phyloP scores from a whole-genome alignment of 2,113 vertebrate species.

The Maccullochella peelii region DNA sequence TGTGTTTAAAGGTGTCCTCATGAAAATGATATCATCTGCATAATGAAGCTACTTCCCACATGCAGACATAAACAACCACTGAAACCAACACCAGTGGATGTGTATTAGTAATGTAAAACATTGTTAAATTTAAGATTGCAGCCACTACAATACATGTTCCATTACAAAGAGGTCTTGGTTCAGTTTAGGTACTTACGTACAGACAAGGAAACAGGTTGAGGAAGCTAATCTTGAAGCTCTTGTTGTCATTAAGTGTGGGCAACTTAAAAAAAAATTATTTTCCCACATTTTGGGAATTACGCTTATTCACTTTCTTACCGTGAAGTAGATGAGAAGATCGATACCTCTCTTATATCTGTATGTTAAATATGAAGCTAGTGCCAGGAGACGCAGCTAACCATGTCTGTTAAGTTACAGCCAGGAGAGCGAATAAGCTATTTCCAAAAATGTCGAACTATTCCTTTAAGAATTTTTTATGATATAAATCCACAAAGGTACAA shows the following conservation, averaged over 20 bases:
- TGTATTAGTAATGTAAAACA: constrained; percentile 11
- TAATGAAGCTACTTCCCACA: constrained; percentile 44
- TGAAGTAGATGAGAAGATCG: not conserved
- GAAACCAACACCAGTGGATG: constrained; percentile 33
- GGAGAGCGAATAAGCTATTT: too few species aligned
- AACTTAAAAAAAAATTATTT: too few species aligned
- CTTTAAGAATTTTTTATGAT: too few species aligned
- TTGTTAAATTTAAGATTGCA: constrained; percentile 3
- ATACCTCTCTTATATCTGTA: not conserved
- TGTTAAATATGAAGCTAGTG: not conserved
- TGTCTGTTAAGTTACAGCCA: not conserved
- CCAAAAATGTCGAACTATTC: not conserved
- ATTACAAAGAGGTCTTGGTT: constrained; percentile 30
- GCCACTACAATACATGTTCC: constrained; percentile 24
- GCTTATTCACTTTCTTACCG: not conserved
- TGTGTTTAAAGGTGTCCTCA: constrained; percentile 62
- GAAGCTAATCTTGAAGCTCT: not conserved
- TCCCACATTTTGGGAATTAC: not conserved
- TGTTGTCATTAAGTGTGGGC: not conserved
- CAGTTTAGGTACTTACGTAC: not conserved
- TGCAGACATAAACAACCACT: constrained; percentile 62
- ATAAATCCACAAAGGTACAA: not conserved
- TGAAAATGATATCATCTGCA: constrained; percentile 54
- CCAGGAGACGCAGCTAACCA: too few species aligned
- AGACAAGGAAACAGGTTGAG: not conserved